Base-by-base conservation (phyloP, 2,797 vertebrate genomes). In the Sparus aurata region DNA sequence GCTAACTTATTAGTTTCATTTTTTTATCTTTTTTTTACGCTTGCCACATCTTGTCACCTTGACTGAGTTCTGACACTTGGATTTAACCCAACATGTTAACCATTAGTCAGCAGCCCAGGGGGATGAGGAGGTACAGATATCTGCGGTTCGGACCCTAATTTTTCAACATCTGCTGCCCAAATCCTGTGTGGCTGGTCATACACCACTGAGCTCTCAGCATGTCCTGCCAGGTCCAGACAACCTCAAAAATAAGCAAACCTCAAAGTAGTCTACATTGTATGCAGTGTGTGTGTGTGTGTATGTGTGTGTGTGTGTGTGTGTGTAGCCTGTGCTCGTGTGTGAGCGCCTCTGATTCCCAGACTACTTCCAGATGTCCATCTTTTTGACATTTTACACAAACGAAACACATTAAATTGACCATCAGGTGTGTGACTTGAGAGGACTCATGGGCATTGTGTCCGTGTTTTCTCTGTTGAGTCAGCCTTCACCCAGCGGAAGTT, bases 291-390 rank as follows among this genome's bases (percentile, higher is more conserved):
- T 50, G 41, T 47, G n/a, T 66, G 67, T 69, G 78, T 80, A 78
- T 34, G 27, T 66, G 46, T 73, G 72, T 50, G 41, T 47, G n/a
- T 69, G 78, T 80, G 78, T 34, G 57, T 67, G 68, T 53, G 22
- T 38, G 38, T 38, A 38, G 38, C 8, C 38, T 11, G 38, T 38
- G 38, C 38, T 38, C 38, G 38, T 38, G 22, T 61, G 59, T 61
- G 23, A 61, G 55, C 58, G 55, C 59, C 53, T 70, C 73, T 76
- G 82, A 80, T 86, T 87, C 81, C 59, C 64, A 46, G 34, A 87
- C 75, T 80, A 62, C 86, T 79, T 90, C 88, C 91, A 94, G 87
- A 92, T 88, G 87, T 89, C 67, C 68, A 69, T 89, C 71, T 62
- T 86, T 80, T 59, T 78, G 77, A 88, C 75, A 83, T 70, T 84